phyloP scores from a whole-genome alignment of 2,888 invertebrate species.

The Notodonta ziczac region DNA sequence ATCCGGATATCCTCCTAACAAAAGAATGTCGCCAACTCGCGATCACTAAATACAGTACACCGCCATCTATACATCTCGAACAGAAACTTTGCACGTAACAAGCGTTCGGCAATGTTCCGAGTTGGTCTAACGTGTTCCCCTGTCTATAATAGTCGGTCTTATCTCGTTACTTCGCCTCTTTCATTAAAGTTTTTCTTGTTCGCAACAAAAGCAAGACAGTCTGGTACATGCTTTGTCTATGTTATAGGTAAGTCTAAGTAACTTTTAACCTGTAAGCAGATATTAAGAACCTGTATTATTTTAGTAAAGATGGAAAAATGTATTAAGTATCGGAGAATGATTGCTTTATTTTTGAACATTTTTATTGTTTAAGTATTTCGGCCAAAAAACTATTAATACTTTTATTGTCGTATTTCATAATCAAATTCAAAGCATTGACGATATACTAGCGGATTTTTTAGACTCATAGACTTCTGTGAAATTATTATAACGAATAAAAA shows the following conservation, averaged over 20 bases:
- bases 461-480: background rate
- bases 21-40: constrained; percentile 9
- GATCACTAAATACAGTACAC: constrained; percentile 16
- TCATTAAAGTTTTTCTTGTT: constrained; percentile 38
- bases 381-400: no score
- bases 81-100: constrained; percentile 25
- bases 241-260: constrained; percentile 10
- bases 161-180: constrained; percentile 36
- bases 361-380: no score
- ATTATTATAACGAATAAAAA: no score
- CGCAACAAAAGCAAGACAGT: constrained; percentile 13
- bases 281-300: no score
- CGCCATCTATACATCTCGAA: constrained; percentile 9
- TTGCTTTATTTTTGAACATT: no score
- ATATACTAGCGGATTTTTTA: background rate
- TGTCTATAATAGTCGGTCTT: constrained; percentile 33
- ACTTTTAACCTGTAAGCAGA: constrained; percentile 12
- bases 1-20: background rate
- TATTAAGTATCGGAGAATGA: no score
- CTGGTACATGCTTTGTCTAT: constrained; percentile 31
- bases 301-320: no score
- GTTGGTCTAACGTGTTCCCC: constrained; percentile 6
- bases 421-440: background rate
- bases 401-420: background rate
- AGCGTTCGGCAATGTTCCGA: constrained; percentile 17